Percentiles rank a stretch among this genome's conserved stretches.
Evolutionary conservation across 2,113 vertebrate species (phyloP).

Genomic region (Athene noctua): DNA sequence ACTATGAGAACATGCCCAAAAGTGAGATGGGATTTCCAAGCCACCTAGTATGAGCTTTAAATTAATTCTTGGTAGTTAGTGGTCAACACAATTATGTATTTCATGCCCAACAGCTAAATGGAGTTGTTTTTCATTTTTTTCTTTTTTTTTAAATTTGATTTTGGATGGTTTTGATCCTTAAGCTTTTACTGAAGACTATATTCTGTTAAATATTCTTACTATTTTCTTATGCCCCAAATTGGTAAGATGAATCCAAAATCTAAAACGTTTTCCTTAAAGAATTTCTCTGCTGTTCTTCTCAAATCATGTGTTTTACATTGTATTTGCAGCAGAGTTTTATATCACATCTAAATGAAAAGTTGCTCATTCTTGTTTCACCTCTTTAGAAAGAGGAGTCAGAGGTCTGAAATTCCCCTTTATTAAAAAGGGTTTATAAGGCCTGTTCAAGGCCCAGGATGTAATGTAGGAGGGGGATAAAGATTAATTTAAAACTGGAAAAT

Average conservation of each 20-base stretch:
- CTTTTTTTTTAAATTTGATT: background rate
- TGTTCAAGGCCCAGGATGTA: background rate
- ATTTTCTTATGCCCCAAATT: background rate
- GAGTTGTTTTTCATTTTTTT: background rate
- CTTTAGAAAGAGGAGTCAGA: background rate
- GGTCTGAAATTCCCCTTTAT: background rate
- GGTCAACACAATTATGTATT: fast-evolving
- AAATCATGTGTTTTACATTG: background rate
- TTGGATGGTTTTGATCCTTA: background rate
- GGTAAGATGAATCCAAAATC: background rate
- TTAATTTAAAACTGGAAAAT: background rate
- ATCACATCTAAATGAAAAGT: background rate
- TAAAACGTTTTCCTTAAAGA: background rate
- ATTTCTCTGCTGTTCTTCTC: background rate
- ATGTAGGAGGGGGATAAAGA: background rate
- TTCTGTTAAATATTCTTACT: background rate
- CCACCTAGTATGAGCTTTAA: background rate
- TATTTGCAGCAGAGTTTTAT: background rate
- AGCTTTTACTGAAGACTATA: background rate
- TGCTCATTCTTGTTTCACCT: background rate
- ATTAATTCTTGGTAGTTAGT: background rate
- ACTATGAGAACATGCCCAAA: background rate
- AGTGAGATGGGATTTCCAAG: background rate
- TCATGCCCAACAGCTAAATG: background rate
- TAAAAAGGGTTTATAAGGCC: background rate